Conservation (phyloP, 2,797 vertebrate species). For the Takifugu ocellatus region DNA sequence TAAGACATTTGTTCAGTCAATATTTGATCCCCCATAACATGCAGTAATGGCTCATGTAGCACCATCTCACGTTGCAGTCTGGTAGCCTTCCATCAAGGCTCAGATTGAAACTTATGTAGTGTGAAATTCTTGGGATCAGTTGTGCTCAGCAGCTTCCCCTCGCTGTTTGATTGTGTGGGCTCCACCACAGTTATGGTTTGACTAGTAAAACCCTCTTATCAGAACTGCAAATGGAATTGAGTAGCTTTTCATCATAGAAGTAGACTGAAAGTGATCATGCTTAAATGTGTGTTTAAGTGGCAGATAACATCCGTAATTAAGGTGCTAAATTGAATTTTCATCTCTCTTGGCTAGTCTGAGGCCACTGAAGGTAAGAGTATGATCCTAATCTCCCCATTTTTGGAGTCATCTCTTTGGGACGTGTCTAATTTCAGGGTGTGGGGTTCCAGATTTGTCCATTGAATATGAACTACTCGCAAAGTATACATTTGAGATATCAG, state of each 20-base stretch:
- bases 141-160: slow-evolving; percentile 75
- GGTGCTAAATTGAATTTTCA: slow-evolving; percentile 77
- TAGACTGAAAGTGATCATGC: slow-evolving; percentile 75
- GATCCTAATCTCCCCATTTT: slow-evolving; percentile 68
- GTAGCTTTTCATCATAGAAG: slow-evolving; percentile 74
- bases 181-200: slow-evolving; percentile 65
- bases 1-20: slow-evolving; percentile 63
- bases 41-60: slow-evolving; percentile 60
- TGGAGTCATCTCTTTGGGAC: slow-evolving; percentile 57
- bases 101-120: slow-evolving; percentile 81
- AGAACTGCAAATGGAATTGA: slow-evolving; percentile 72
- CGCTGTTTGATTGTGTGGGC: slow-evolving; percentile 73
- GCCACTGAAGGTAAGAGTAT: slow-evolving; percentile 70
- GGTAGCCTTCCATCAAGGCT: slow-evolving; percentile 71
- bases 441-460: slow-evolving; percentile 68
- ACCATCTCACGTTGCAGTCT: slow-evolving; percentile 71
- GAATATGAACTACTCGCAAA: slow-evolving; percentile 50
- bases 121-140: slow-evolving; percentile 79
- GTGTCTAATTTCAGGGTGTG: slow-evolving; percentile 76
- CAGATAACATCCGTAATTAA: slow-evolving; percentile 80
- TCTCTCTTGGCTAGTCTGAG: slow-evolving; percentile 71
- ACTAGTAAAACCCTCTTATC: slow-evolving; percentile 79
- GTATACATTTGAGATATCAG: slow-evolving; percentile 40
- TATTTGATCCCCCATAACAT: slow-evolving; percentile 62
- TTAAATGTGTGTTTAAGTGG: slow-evolving; percentile 73